Conservation (phyloP, 1,140 invertebrate genomes). For the Mamestra configurata region DNA sequence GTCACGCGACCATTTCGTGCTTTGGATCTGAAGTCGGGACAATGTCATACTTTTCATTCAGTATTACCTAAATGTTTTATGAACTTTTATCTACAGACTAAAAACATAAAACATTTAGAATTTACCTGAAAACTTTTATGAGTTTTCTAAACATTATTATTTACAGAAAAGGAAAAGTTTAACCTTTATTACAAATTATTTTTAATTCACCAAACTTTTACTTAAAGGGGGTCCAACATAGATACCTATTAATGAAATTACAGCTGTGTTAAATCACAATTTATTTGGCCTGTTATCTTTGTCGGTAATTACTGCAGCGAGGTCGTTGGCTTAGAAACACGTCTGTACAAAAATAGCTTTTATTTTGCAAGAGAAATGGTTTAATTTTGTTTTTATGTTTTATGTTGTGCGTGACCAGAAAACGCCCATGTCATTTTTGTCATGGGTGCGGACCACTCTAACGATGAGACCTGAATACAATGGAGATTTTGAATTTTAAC, state of each 20-base stretch:
- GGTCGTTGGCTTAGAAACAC: constrained; percentile 53
- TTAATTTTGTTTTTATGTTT: constrained; percentile 49
- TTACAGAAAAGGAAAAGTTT: not conserved
- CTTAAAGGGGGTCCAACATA: constrained; percentile 36
- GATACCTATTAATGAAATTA: constrained; percentile 58
- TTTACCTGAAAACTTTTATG: not conserved
- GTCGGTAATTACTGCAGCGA: constrained; percentile 59
- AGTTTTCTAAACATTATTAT: not conserved
- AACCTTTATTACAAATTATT: constrained; percentile 5
- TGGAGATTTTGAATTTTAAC: constrained; percentile 53
- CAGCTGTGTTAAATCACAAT: constrained; percentile 60
- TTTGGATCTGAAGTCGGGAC: not conserved
- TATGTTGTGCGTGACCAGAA: constrained; percentile 69
- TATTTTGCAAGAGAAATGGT: constrained; percentile 50
- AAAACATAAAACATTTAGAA: not conserved
- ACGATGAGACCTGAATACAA: constrained; percentile 50
- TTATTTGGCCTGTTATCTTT: constrained; percentile 63
- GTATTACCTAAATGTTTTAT: not conserved
- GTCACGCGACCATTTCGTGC: constrained; percentile 26
- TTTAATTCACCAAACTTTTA: constrained; percentile 36
- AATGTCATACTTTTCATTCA: not conserved
- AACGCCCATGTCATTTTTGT: constrained; percentile 72
- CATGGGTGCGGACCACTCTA: constrained; percentile 62
- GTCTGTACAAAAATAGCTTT: constrained; percentile 56
- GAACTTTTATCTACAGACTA: not conserved